A percentile compares a stretch with the other conserved stretches of the same genome.
Evolutionary conservation across 2,888 invertebrate species (phyloP).

Genomic region (Hypselothyrea guttata): DNA sequence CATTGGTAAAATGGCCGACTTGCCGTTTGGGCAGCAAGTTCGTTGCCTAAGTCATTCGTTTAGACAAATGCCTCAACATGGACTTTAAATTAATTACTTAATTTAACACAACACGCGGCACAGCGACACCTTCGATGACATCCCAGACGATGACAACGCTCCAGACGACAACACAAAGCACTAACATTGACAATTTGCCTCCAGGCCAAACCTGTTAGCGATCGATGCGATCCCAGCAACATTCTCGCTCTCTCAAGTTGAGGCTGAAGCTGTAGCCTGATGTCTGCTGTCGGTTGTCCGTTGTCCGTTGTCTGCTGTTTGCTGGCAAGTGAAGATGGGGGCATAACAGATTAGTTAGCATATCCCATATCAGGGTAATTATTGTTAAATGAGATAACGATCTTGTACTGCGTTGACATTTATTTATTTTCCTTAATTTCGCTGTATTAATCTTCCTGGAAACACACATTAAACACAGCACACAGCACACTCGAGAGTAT

Average conservation of each 20-base stretch:
- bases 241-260: too few relatives aligned
- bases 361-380: slow-evolving; percentile 83
- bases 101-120: slow-evolving; percentile 70
- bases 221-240: slow-evolving; percentile 33
- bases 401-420: slow-evolving; percentile 83
- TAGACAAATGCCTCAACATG: slow-evolving; percentile 68
- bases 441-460: slow-evolving; percentile 82
- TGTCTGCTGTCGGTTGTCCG: slow-evolving; percentile 5
- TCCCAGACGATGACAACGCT: slow-evolving; percentile 39
- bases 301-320: too few relatives aligned
- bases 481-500: slow-evolving; percentile 11
- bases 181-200: slow-evolving; percentile 61
- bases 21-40: slow-evolving; percentile 37
- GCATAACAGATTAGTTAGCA: slow-evolving; percentile 82
- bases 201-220: slow-evolving; percentile 57
- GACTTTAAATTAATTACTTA: slow-evolving; percentile 77
- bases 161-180: slow-evolving; percentile 63
- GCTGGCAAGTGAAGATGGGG: slow-evolving; percentile 44
- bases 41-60: slow-evolving; percentile 68
- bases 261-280: slow-evolving; percentile 3
- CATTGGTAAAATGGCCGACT: slow-evolving; percentile 32
- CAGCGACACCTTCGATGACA: slow-evolving; percentile 68
- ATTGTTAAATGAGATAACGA: slow-evolving; percentile 83
- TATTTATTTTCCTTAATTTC: slow-evolving; percentile 83
- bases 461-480: slow-evolving; percentile 66